Evolutionary conservation across 2,113 vertebrate species (phyloP).

Genomic region (Anarrhichthys ocellatus): DNA sequence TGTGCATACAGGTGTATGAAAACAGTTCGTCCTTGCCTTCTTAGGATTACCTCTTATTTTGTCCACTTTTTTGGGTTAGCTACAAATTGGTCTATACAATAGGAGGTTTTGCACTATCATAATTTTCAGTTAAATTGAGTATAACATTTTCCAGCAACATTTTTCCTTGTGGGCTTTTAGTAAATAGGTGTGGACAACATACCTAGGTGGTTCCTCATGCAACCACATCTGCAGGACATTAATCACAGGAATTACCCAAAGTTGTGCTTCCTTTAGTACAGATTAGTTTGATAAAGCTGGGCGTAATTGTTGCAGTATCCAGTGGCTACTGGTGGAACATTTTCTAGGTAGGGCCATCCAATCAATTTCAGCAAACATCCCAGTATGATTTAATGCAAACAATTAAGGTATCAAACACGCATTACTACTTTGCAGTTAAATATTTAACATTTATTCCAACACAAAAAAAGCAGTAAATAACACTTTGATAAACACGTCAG

Average conservation of each 20-base stretch:
- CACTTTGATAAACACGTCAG: too few relatives aligned
- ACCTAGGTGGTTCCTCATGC: not conserved
- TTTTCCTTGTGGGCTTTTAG: not conserved
- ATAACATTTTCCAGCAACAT: not conserved
- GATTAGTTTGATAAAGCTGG: slow-evolving; percentile 4
- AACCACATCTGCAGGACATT: too few relatives aligned
- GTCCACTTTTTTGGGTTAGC: not conserved
- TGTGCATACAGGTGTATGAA: not conserved
- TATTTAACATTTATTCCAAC: too few relatives aligned
- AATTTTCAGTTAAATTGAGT: not conserved
- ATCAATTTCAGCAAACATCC: too few relatives aligned
- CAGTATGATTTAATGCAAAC: too few relatives aligned
- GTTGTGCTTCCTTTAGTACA: not conserved
- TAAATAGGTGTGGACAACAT: not conserved
- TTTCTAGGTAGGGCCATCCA: too few relatives aligned
- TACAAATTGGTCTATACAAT: not conserved
- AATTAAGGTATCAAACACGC: too few relatives aligned
- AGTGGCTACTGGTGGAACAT: too few relatives aligned
- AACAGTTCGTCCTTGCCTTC: not conserved
- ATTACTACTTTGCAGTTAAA: too few relatives aligned
- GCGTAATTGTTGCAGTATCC: too few relatives aligned
- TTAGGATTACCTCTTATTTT: not conserved
- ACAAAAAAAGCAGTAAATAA: too few relatives aligned
- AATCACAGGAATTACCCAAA: not conserved
- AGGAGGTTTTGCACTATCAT: too few relatives aligned